Percentiles rank a stretch among this genome's conserved stretches.
phyloP scores from a whole-genome alignment of 2,888 invertebrate genomes.

The Platerodrilus igneus region DNA sequence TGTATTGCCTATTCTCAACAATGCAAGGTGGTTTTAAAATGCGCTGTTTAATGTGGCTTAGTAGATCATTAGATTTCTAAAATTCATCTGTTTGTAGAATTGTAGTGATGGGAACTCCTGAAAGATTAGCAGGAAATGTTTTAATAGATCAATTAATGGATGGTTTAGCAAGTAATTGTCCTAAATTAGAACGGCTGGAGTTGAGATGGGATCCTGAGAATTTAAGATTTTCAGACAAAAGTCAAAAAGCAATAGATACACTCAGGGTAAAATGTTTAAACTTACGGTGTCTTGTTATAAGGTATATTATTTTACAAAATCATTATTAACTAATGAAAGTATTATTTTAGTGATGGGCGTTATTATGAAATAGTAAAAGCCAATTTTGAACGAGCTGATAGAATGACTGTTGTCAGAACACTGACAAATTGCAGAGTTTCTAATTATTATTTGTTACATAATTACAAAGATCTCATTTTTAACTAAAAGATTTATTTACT shows the following conservation, averaged over 20 bases:
- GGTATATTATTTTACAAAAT: too few relatives aligned
- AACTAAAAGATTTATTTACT: too few relatives aligned
- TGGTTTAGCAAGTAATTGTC: conserved; percentile 90
- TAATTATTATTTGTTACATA: conserved; percentile 85
- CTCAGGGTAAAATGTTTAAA: conserved; percentile 92
- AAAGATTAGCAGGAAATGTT: conserved; percentile 93
- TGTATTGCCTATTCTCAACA: conserved; percentile 83
- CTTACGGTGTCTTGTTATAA: conserved; percentile 86
- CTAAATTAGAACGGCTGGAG: conserved; percentile 84
- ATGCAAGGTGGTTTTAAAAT: conserved; percentile 83
- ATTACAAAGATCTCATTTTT: conserved; percentile 93
- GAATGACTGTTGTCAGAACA: conserved; percentile 93
- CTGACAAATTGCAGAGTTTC: conserved; percentile 95
- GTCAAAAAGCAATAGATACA: conserved; percentile 98
- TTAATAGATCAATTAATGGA: conserved; percentile 98
- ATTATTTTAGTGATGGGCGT: conserved; percentile 80
- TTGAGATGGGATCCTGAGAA: conserved; percentile 99
- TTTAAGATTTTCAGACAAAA: conserved; percentile 96
- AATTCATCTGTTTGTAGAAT: conserved; percentile 64
- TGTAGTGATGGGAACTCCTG: conserved; percentile 94
- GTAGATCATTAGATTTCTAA: too few relatives aligned
- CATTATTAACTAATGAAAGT: conserved; percentile 10
- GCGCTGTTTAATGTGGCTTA: conserved; percentile 1
- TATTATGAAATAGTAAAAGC: conserved; percentile 99
- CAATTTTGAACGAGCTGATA: conserved; percentile 97